Evolutionary conservation across 2,888 invertebrate species (phyloP), one percentile per base, ranked within the genome.

Genomic region (Nematopogon swammerdamellus): DNA sequence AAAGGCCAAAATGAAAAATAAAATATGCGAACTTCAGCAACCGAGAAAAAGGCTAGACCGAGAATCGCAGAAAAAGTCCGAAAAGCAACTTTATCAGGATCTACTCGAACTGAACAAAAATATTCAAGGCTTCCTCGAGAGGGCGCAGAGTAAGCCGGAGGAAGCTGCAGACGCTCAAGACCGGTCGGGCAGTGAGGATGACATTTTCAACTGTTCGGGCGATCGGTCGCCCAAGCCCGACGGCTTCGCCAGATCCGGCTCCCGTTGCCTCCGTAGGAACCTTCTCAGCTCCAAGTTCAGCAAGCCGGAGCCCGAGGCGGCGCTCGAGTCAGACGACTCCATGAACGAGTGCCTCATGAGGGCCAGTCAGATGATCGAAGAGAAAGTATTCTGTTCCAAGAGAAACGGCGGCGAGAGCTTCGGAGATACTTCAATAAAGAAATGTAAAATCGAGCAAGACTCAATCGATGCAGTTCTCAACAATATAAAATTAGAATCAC

Each of bases 261-360:
- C 65, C 30, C 57, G 59, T 47, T 75, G 75, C 56, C 56, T 77
- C 46, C 63, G 77, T 55, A 71, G 70, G 59, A 77, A 75, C 66
- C 65, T 77, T 1, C 57, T 77, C 18, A 77, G 75, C 58, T 74
- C 75, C 17, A 74, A 74, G 55, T 74, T 77, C 60, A 56, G 59
- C 5, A 72, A 71, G 56, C 60, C 67, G 4, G 79, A 79, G 20
- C 53, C 60, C 0, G 79, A 79, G 45, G 60, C 64, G 46, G 74
- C 70, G 8, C 57, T 79, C 46, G 80, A 80, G 59, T 80, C 77
- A 8, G 80, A 80, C 55, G 80, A 80, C 58, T 80, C 80, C 19
- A 74, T 80, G 67, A 80, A 80, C 63, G 80, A 80, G 57, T 76
- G 70, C 57, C 61, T 80, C 36, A 59, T 80, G 18, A 72, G 71